Evolutionary conservation across 2,113 vertebrate species (phyloP), one percentile per base, ranked within the genome.

Genomic region (Antennarius striatus): DNA sequence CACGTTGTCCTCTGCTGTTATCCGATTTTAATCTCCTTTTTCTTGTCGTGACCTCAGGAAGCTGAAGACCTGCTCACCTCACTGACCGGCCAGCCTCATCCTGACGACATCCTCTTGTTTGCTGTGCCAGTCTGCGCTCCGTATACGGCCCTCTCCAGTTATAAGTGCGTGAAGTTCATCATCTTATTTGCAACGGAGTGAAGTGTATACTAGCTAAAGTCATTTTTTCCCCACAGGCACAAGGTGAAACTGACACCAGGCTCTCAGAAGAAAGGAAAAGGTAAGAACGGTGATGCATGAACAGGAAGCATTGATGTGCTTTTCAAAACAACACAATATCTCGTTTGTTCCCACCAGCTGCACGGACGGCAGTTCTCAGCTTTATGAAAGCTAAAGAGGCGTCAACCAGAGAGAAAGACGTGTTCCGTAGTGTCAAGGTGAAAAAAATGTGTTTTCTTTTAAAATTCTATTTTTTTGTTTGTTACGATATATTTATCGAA

Each of bases 161-260:
- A 95, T 70, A 99, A 98, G 98, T 99, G 83, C 60, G 94, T 90
- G 2, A 32, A 32, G 0, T 22, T 17, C 0, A 16, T 12, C 22
- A 3, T 39, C 15, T 14, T 5, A 9, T 12, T 10, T 10, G 3
- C 12, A 17, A 52, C 10, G 32, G 8, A 57, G 14, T 29, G 28
- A 63, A 6, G 4, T 13, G 10, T 28, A 7, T 2, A 7, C 3
- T 2, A 17, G 29, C 11, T 71, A n/a, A 62, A 17, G 10, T 7
- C 3, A 0, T 53, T 50, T 69, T 14, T 79, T 53, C 42, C 39
- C 50, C 52, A n/a, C 68, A 94, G 98, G 82, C 95, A 96, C 4
- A 99, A 98, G 86, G 98, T 99, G 51, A 99, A 99, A 83, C 89
- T 99, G 76, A 99, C 98, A 0, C 98, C 98, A 0, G 98, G 98